phyloP scores from a whole-genome alignment of 1,140 invertebrate genomes.

The Rhyacophila brunnea region DNA sequence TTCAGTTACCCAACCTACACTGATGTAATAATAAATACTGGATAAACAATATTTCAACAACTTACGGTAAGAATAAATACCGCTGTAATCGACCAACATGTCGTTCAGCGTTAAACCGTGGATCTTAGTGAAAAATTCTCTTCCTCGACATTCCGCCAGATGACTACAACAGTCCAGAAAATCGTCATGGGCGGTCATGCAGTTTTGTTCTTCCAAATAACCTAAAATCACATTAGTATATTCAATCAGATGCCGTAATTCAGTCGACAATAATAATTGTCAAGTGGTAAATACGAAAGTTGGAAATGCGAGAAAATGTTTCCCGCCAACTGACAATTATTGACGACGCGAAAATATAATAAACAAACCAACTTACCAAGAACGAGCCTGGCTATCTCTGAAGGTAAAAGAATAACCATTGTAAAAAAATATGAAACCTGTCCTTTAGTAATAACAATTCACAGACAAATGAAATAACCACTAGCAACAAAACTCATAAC shows the following conservation, averaged over 20 bases:
- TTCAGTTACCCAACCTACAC: no score
- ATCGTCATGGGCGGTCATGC: slow-evolving; percentile 24
- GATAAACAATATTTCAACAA: no score
- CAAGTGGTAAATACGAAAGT: neutral
- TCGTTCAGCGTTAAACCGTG: slow-evolving; percentile 26
- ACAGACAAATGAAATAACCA: no score
- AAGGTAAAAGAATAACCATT: slow-evolving; percentile 22
- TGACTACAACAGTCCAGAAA: slow-evolving; percentile 24
- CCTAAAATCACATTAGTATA: slow-evolving; percentile 20
- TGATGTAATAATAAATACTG: no score
- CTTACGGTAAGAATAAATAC: slow-evolving; percentile 22
- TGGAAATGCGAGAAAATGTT: slow-evolving; percentile 13
- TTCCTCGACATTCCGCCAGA: slow-evolving; percentile 28
- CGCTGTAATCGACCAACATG: slow-evolving; percentile 29
- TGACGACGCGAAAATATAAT: slow-evolving; percentile 16
- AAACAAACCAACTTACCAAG: slow-evolving; percentile 20
- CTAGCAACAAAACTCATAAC: no score
- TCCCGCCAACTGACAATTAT: slow-evolving; percentile 22
- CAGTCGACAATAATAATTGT: no score
- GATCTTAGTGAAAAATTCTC: slow-evolving; percentile 26
- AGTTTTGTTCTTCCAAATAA: slow-evolving; percentile 25
- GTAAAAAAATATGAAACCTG: neutral
- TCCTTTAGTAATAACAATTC: no score
- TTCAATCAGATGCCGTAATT: neutral
- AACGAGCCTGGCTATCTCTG: slow-evolving; percentile 17